phyloP scores from a whole-genome alignment of 2,888 invertebrate species.

The Nephrotoma guestfalica region DNA sequence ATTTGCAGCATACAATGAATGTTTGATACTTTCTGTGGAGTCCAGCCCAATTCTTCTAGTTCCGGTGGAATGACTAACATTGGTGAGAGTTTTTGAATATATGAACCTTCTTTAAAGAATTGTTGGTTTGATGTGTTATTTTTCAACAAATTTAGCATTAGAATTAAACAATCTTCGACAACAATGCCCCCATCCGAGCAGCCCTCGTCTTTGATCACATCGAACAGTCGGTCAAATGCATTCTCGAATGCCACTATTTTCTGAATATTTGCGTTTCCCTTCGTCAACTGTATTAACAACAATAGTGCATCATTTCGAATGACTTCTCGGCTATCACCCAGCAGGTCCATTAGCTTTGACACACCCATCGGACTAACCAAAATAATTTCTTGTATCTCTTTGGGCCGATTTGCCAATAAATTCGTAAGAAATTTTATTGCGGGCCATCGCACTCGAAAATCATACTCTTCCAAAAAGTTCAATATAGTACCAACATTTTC shows the following conservation, averaged over 20 bases:
- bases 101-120: slow-evolving; percentile 96
- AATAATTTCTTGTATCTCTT: slow-evolving; percentile 77
- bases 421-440: slow-evolving; percentile 79
- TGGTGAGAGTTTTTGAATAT: slow-evolving; percentile 76
- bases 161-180: slow-evolving; percentile 89
- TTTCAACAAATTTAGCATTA: slow-evolving; percentile 84
- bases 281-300: slow-evolving; percentile 80
- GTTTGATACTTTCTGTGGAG: slow-evolving; percentile 87
- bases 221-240: slow-evolving; percentile 89
- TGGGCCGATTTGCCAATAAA: slow-evolving; percentile 71
- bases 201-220: slow-evolving; percentile 84
- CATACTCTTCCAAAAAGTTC: slow-evolving; percentile 83
- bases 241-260: slow-evolving; percentile 99
- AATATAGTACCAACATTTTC: slow-evolving; percentile 73
- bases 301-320: slow-evolving; percentile 89
- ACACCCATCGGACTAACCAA: slow-evolving; percentile 92
- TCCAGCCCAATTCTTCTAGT: slow-evolving; percentile 65
- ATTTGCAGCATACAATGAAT: slow-evolving; percentile 85
- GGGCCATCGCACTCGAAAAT: slow-evolving; percentile 83
- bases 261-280: slow-evolving; percentile 86
- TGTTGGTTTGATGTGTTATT: slow-evolving; percentile 97
- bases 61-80: slow-evolving; percentile 72
- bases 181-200: slow-evolving; percentile 92
- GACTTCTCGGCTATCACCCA: slow-evolving; percentile 88
- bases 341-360: slow-evolving; percentile 91